Base-by-base conservation (phyloP, 2,888 invertebrate genomes). In the Leucoma salicis region DNA sequence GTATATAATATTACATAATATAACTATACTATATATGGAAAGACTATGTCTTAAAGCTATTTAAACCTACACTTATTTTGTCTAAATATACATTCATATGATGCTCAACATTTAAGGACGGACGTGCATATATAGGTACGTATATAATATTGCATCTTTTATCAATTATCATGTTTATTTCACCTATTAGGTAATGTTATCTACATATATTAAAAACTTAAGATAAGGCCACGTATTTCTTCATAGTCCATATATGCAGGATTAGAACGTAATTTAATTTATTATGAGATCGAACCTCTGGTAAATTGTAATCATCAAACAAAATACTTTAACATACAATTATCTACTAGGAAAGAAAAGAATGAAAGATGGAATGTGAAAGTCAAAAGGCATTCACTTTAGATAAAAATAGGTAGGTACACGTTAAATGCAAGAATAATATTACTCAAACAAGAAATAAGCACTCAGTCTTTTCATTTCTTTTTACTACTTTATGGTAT, bases 401-500 rank as follows among this genome's bases (percentile, higher is more conserved):
- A 31, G 14, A 31, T 27, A 10, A n/a, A n/a, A n/a, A n/a, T 18
- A 25, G n/a, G 4, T 29, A 13, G 5, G 14, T 13, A 13, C 7
- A 1, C 31, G 32, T 44, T 56, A 59, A 67, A 52, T 62, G 46
- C 57, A 60, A 53, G 49, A 43, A 49, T 51, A 50, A 53, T 53
- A 49, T 34, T 56, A 51, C 47, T 59, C 49, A 39, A 59, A 44
- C 58, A 73, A 71, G 70, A 74, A 71, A 69, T 67, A 57, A 51
- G 49, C 58, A 59, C 56, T 82, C 82, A 82, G 82, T 82, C 82
- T 82, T 82, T 73, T 76, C 57, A 70, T 77, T 78, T 55, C 56
- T 73, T 57, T 56, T 50, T 59, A 54, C 21, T 39, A 41, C 40
- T 47, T 43, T 29, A 12, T n/a, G 36, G 46, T 52, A 49, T 48